Percentiles rank a stretch among this genome's conserved stretches.
Evolutionary conservation across 2,888 invertebrate genomes (phyloP).

Genomic region (Pandemis corylana): DNA sequence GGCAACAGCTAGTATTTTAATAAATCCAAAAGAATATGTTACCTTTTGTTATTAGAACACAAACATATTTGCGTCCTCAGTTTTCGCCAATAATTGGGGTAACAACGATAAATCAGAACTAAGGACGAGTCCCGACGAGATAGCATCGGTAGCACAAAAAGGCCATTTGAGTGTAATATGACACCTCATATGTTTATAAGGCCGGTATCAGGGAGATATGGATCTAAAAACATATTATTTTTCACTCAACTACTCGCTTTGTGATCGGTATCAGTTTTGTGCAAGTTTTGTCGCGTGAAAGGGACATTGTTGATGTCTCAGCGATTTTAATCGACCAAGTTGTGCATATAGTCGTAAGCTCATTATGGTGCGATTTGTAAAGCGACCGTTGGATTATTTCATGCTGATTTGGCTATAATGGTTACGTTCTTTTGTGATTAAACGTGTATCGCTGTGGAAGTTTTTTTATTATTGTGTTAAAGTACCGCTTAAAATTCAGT

Average conservation of each 20-base stretch:
- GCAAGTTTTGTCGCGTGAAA: constrained; percentile 30
- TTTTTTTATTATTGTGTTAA: background rate
- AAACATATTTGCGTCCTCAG: constrained; percentile 34
- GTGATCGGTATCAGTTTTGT: constrained; percentile 42
- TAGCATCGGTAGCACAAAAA: constrained; percentile 35
- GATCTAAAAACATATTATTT: constrained; percentile 48
- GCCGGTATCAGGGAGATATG: constrained; percentile 43
- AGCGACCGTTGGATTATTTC: background rate
- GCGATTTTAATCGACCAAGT: constrained; percentile 31
- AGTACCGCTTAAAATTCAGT: background rate
- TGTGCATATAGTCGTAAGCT: constrained; percentile 9
- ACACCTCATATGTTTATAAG: constrained; percentile 41
- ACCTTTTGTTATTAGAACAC: constrained; percentile 16
- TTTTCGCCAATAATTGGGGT: constrained; percentile 39
- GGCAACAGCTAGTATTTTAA: too few relatives aligned
- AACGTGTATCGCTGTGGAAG: background rate
- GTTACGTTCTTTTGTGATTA: constrained; percentile 2
- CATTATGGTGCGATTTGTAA: constrained; percentile 15
- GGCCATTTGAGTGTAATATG: constrained; percentile 40
- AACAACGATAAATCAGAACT: constrained; percentile 40
- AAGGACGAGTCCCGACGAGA: constrained; percentile 35
- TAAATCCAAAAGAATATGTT: background rate
- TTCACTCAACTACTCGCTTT: constrained; percentile 45
- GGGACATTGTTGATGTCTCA: constrained; percentile 10
- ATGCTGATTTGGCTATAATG: background rate